Evolutionary conservation across 1,140 invertebrate genomes (phyloP).

Genomic region (Antheraea pernyi): DNA sequence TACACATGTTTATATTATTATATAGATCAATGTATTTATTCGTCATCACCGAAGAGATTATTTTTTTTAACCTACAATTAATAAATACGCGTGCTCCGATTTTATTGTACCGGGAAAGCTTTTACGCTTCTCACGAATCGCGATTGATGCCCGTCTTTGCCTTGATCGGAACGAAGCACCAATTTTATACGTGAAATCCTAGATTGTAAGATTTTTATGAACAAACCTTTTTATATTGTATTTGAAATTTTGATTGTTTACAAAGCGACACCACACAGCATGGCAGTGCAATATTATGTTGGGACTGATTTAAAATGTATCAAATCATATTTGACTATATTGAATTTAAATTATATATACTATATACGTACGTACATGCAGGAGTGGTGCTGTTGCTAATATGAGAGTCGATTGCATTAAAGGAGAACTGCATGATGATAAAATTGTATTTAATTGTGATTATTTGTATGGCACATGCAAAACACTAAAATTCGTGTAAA

Average conservation of each 20-base stretch:
- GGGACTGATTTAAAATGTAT: neutral
- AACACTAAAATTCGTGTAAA: constrained; percentile 1
- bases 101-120: neutral
- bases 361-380: neutral
- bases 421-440: neutral
- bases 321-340: neutral
- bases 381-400: neutral
- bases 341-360: neutral
- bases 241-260: constrained; percentile 51
- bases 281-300: constrained; percentile 52
- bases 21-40: neutral
- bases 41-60: neutral
- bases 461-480: constrained; percentile 29
- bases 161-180: constrained; percentile 44
- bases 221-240: constrained; percentile 43
- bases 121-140: constrained; percentile 7
- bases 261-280: constrained; percentile 61
- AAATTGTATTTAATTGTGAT: neutral
- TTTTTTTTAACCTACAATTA: neutral
- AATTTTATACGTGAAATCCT: constrained; percentile 52
- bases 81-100: neutral
- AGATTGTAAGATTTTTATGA: constrained; percentile 46
- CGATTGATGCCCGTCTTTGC: constrained; percentile 8
- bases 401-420: neutral
- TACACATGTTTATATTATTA: neutral